These are phyloP conservation scores for Ceratotherium simum DNA, from an alignment of 2,113 vertebrate species.

Conservation along the genomic window DNA sequence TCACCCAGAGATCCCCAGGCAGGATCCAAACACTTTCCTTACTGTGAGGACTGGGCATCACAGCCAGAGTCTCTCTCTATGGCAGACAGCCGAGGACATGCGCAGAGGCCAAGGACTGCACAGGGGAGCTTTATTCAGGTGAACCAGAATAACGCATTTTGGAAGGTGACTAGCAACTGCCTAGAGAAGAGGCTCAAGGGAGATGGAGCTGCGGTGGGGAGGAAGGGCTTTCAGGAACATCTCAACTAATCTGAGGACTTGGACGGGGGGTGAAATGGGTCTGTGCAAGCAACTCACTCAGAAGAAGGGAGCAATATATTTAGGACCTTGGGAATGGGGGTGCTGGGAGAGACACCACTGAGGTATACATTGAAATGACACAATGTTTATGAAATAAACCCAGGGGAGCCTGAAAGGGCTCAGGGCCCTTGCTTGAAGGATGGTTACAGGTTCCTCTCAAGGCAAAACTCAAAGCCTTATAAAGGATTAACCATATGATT, in stretches of 20 bases:
- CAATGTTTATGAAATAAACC: not conserved
- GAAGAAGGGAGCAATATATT: not conserved
- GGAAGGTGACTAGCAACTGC: not conserved
- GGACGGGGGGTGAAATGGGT: not conserved
- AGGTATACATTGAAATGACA: not conserved
- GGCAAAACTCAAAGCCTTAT: conserved; percentile 39
- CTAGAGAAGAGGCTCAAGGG: not conserved
- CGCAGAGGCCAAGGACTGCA: not conserved
- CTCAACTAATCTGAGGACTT: not conserved
- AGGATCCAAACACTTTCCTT: not conserved
- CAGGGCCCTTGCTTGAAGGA: not conserved
- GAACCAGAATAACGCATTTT: not conserved
- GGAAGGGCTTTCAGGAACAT: not conserved
- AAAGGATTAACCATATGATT: not conserved
- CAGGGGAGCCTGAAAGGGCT: not conserved
- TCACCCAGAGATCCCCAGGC: not conserved
- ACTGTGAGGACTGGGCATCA: not conserved
- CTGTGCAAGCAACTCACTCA: not conserved
- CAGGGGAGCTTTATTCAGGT: not conserved
- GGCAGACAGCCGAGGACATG: not conserved
- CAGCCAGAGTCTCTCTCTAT: not conserved
- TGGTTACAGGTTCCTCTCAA: not conserved
- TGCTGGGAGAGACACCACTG: not conserved
- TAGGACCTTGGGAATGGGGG: no score
- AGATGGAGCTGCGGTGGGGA: not conserved